phyloP scores from a whole-genome alignment of 1,140 invertebrate genomes.

The Pseudomyrmex cubaensis region DNA sequence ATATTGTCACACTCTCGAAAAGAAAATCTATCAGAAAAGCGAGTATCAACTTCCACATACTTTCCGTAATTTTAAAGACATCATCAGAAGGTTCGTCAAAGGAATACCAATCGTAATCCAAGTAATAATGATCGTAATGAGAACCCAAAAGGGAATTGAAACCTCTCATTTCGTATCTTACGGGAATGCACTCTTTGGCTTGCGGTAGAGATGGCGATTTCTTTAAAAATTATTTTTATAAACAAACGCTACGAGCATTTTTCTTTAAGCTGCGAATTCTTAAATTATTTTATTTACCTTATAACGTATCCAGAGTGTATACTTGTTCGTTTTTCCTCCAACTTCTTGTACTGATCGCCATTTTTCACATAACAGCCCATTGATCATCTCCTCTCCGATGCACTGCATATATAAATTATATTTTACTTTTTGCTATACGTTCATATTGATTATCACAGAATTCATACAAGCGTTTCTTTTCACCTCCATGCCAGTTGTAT shows the following conservation, averaged over 20 bases:
- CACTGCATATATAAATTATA: conserved; percentile 75
- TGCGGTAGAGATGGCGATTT: conserved; percentile 78
- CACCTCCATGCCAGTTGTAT: conserved; percentile 92
- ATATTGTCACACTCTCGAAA: background rate
- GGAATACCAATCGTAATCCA: conserved; percentile 92
- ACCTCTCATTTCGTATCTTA: conserved; percentile 96
- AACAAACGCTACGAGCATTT: conserved; percentile 38
- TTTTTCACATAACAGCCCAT: conserved; percentile 89
- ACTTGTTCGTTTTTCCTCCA: conserved; percentile 94
- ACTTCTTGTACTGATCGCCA: conserved; percentile 89
- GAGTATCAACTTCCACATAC: conserved; percentile 78
- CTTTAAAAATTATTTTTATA: conserved; percentile 73
- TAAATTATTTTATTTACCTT: conserved; percentile 84
- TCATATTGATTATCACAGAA: conserved; percentile 56
- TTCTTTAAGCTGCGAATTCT: background rate
- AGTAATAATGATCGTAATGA: conserved; percentile 98
- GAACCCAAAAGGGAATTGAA: conserved; percentile 96
- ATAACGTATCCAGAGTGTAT: conserved; percentile 93
- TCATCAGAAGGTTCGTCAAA: conserved; percentile 88
- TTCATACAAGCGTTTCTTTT: conserved; percentile 51
- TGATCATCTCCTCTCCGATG: conserved; percentile 87
- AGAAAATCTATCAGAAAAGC: conserved; percentile 26
- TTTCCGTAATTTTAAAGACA: conserved; percentile 89
- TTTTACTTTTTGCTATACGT: background rate
- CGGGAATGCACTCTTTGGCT: conserved; percentile 86